Evolutionary conservation across 2,888 invertebrate species (phyloP).

Genomic region (Hirudinaria manillensis): DNA sequence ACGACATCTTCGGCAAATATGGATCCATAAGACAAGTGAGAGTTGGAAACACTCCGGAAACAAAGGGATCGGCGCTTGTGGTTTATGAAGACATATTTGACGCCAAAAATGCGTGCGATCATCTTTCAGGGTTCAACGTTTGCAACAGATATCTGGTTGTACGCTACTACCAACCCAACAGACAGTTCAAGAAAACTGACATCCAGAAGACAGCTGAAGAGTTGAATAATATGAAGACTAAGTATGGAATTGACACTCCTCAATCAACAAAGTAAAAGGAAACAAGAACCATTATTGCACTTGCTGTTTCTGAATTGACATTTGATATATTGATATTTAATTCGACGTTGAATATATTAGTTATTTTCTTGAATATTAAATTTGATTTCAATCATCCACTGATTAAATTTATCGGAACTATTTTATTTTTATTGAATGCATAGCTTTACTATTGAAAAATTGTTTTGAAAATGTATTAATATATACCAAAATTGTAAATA

Average conservation of each 20-base stretch:
- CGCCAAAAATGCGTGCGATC: slow-evolving; percentile 99
- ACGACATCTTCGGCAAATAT: slow-evolving; percentile 99
- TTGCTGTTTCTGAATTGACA: no score
- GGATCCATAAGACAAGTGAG: slow-evolving; percentile 97
- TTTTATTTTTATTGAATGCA: no score
- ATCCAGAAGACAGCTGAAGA: slow-evolving; percentile 66
- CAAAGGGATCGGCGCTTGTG: slow-evolving; percentile 96
- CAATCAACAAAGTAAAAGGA: slow-evolving; percentile 38
- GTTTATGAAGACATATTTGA: slow-evolving; percentile 99
- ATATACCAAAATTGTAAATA: no score
- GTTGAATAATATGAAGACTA: slow-evolving; percentile 86
- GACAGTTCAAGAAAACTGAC: slow-evolving; percentile 88
- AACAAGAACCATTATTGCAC: not conserved
- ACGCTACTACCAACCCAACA: slow-evolving; percentile 78
- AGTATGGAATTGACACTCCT: slow-evolving; percentile 72
- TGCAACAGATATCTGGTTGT: slow-evolving; percentile 98
- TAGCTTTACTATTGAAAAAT: no score
- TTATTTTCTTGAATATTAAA: no score
- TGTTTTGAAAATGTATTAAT: no score
- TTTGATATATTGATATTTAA: no score
- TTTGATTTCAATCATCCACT: no score
- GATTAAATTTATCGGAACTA: no score
- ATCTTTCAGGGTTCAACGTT: slow-evolving; percentile 95
- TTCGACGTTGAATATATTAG: no score
- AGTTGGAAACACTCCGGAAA: slow-evolving; percentile 97